Conservation (phyloP, 2,888 invertebrate genomes). For the Mimas tiliae region DNA sequence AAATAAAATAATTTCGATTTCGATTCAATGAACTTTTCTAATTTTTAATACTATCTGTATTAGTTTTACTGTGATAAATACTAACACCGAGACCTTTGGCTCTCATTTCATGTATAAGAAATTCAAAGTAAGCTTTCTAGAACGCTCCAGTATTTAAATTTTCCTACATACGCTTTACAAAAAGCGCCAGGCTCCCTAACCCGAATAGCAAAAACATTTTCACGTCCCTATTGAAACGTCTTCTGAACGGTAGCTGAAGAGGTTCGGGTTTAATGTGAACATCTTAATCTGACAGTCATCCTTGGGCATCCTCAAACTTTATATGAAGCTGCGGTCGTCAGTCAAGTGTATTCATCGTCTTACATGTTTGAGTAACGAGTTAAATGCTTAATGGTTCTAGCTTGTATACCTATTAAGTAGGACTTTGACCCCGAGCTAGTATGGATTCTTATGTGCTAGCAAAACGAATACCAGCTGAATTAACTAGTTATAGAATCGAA, state of each 20-base stretch:
- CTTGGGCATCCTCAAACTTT: conserved; percentile 19
- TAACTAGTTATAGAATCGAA: no score
- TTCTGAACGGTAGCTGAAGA: not conserved
- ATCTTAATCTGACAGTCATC: conserved; percentile 35
- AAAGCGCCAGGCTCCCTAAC: not conserved
- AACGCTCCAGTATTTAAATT: not conserved
- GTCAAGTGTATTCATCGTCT: conserved; percentile 1
- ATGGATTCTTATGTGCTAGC: not conserved
- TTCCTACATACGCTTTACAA: not conserved
- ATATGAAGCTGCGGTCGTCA: not conserved
- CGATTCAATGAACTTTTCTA: no score
- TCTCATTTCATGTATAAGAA: no score
- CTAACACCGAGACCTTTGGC: no score
- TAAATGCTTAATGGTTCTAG: not conserved
- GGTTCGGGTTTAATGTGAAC: not conserved
- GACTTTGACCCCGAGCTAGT: not conserved
- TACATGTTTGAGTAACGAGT: not conserved
- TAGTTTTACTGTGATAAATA: no score
- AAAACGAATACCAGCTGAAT: no score
- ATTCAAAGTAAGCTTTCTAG: not conserved
- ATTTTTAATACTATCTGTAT: no score
- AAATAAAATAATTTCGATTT: no score
- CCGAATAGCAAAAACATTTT: not conserved
- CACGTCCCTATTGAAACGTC: not conserved
- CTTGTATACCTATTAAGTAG: not conserved